Evolutionary conservation across 2,888 invertebrate genomes (phyloP), one percentile per base, ranked within the genome.

Genomic region (Cataglyphis livida): DNA sequence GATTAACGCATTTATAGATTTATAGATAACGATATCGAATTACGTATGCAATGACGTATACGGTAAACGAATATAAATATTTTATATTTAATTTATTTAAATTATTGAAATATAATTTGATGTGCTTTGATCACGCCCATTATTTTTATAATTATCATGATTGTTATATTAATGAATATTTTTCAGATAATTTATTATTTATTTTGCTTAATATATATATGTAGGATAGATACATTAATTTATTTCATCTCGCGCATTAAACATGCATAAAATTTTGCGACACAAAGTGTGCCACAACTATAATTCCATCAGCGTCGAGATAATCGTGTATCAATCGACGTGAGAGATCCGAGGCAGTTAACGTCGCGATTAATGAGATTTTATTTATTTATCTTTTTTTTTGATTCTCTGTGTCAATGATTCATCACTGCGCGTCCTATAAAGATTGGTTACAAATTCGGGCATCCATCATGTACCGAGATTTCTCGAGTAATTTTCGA

Each of bases 111-210:
- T 64, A 28, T 28, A 74, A 44, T 48, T 38, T 41, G n/a, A 57
- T 28, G 28, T 28, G 28, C 41, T 76, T 51, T 28, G 76, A 3
- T 76, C 51, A 25, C 3, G 51, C 28, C n/a, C 51, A 38, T 76
- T 66, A 66, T 15, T 10, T 51, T 25, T 54, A 28, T 28, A 15
- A 41, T 79, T 79, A 74, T 73, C 59, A 79, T 21, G 57, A 59
- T 73, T 74, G 35, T 79, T 79, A 59, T 44, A 41, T 59, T 21
- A 44, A 12, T 73, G 59, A 38, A 59, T 48, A 59, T 59, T 62
- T 51, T 38, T 32, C 51, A 62, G 12, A 28, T 62, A 28, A 62
- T 81, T 81, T 64, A 81, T 81, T 78, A 81, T 81, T 81, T 81
- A 81, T 79, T 79, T 81, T 2, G 28, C 7, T 51, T 81, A 38